Evolutionary conservation across 2,797 vertebrate genomes (phyloP).

Genomic region (Tauraco hartlaubi): DNA sequence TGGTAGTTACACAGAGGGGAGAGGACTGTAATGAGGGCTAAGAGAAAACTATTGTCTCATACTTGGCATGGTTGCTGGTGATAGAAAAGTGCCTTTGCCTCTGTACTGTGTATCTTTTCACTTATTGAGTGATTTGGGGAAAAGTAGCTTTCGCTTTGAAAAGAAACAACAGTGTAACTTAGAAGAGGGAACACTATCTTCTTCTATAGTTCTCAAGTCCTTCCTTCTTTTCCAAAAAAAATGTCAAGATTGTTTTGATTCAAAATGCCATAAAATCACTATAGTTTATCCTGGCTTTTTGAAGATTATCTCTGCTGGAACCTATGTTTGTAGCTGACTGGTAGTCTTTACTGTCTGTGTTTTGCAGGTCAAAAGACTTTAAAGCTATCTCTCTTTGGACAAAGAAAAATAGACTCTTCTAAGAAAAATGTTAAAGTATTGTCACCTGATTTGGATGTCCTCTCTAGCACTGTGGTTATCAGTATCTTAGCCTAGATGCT

Average conservation of each 20-base stretch:
- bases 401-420: neutral
- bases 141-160: neutral
- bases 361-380: neutral
- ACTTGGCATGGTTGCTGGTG: neutral
- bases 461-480: neutral
- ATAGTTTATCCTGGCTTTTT: neutral
- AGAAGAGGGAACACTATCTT: neutral
- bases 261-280: neutral
- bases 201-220: neutral
- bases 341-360: neutral
- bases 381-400: neutral
- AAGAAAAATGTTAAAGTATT: neutral
- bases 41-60: neutral
- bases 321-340: neutral
- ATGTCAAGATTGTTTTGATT: neutral
- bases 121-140: neutral
- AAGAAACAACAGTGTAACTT: neutral
- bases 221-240: neutral
- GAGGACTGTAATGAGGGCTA: neutral
- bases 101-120: neutral
- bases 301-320: neutral
- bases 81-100: neutral
- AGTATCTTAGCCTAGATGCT: neutral
- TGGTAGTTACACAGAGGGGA: neutral
- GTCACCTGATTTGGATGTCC: neutral